Percentiles rank a stretch among this genome's conserved stretches.
These are phyloP conservation scores for Apis dorsata DNA, from an alignment of 1,140 invertebrate genomes.

Conservation along the genomic window DNA sequence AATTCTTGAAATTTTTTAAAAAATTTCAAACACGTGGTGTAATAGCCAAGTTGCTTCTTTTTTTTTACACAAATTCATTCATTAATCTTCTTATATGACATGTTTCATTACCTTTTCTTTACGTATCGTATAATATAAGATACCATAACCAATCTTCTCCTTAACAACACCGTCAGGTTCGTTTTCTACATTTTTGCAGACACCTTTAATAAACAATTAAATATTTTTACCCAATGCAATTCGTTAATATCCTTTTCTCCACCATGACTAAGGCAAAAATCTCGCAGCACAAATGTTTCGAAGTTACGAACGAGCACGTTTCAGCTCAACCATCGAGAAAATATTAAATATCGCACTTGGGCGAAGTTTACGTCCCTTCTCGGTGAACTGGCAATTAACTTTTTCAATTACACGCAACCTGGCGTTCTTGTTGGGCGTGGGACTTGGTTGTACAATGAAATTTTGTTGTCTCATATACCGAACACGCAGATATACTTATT, in stretches of 20 bases:
- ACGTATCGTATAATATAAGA: not conserved
- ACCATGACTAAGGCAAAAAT: not conserved
- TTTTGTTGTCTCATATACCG: not conserved
- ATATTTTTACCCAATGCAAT: not conserved
- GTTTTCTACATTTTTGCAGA: not conserved
- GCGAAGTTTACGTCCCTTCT: not conserved
- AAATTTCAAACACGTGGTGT: too few relatives aligned
- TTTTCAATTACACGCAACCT: not conserved
- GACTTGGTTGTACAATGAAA: not conserved
- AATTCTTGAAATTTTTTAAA: not conserved
- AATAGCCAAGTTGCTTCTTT: too few relatives aligned
- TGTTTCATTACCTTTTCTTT: too few relatives aligned
- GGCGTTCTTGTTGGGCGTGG: not conserved
- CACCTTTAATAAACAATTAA: not conserved
- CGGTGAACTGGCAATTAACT: constrained; percentile 9
- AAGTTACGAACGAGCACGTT: not conserved
- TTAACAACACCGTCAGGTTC: not conserved
- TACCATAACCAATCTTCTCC: not conserved
- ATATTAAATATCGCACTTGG: constrained; percentile 3
- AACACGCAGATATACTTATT: not conserved
- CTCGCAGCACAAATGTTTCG: not conserved
- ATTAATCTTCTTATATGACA: too few relatives aligned
- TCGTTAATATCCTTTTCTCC: not conserved
- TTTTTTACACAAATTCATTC: too few relatives aligned
- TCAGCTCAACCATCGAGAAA: not conserved